These are phyloP conservation scores for Clamator glandarius DNA, from an alignment of 2,797 vertebrate genomes.

Conservation along the genomic window DNA sequence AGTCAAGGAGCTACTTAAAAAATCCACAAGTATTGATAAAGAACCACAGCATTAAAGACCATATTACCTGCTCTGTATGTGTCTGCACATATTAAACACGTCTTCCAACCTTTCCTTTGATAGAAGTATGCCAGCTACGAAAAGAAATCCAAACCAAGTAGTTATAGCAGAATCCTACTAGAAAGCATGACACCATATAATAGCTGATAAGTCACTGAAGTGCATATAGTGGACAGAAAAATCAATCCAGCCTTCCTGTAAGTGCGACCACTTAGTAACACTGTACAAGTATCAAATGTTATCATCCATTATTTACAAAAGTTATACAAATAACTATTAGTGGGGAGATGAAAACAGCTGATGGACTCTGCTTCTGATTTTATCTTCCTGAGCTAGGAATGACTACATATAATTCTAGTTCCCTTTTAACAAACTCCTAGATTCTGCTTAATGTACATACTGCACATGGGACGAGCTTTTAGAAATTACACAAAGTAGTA, in stretches of 20 bases:
- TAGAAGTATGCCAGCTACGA: slow-evolving; percentile 95
- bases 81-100: slow-evolving; percentile 97
- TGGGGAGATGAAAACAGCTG: neutral
- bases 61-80: slow-evolving; percentile 95
- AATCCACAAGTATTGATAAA: neutral
- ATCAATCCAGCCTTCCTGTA: neutral
- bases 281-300: neutral
- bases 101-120: slow-evolving; percentile 99
- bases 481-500: neutral
- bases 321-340: neutral
- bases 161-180: neutral
- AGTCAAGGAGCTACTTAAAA: slow-evolving; percentile 13
- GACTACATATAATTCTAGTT: neutral
- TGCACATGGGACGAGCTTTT: neutral
- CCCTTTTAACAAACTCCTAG: neutral
- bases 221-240: neutral
- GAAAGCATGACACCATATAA: neutral
- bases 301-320: neutral
- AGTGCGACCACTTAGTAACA: neutral
- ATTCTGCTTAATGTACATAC: neutral
- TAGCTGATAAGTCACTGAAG: neutral
- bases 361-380: neutral
- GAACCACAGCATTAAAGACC: neutral
- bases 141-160: slow-evolving; percentile 55
- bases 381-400: neutral